Conservation (phyloP, 2,888 invertebrate species). For the Lasius fuliginosus region DNA sequence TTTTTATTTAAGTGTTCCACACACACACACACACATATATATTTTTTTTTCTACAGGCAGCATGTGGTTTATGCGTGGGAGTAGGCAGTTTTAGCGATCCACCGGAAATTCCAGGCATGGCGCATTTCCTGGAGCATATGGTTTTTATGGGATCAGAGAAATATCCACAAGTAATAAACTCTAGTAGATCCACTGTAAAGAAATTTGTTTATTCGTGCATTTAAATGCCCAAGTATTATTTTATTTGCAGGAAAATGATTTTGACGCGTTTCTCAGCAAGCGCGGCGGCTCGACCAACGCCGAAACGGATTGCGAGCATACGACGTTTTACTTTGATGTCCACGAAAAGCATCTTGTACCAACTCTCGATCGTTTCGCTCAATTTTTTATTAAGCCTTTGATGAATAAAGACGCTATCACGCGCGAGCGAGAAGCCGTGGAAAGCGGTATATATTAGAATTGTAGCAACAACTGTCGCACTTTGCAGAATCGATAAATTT, state of each 20-base stretch:
- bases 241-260: constrained; percentile 82
- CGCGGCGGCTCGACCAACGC: constrained; percentile 96
- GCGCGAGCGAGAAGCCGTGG: constrained; percentile 95
- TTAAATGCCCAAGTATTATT: background rate
- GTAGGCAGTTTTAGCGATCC: constrained; percentile 94
- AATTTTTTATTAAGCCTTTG: constrained; percentile 95
- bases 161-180: constrained; percentile 91
- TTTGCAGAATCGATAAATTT: constrained; percentile 21
- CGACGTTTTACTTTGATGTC: constrained; percentile 96
- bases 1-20: background rate
- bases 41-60: constrained; percentile 87
- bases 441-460: constrained; percentile 89
- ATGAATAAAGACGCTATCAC: constrained; percentile 95
- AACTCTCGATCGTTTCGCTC: constrained; percentile 95
- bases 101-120: constrained; percentile 91
- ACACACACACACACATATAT: background rate
- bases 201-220: background rate
- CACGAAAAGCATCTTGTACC: constrained; percentile 92
- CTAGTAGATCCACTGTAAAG: background rate
- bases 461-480: background rate
- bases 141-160: constrained; percentile 98
- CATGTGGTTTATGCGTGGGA: constrained; percentile 92
- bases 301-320: constrained; percentile 94
- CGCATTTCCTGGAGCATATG: constrained; percentile 96
- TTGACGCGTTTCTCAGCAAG: constrained; percentile 87